These are phyloP conservation scores for Engraulis encrasicolus DNA, from an alignment of 2,113 vertebrate genomes.

Conservation along the genomic window DNA sequence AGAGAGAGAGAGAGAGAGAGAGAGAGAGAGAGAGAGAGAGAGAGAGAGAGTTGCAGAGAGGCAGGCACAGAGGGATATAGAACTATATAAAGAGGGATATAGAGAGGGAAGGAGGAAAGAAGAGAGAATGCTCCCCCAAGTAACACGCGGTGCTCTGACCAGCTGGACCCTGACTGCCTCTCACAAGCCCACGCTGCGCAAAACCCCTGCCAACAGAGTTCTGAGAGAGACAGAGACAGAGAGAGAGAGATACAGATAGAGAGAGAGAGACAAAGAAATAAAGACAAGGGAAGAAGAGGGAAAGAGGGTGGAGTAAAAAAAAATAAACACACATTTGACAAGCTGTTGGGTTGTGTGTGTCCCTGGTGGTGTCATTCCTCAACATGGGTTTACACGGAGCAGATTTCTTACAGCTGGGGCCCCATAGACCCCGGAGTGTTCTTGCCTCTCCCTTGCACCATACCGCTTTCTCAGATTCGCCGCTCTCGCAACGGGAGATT, in stretches of 20 bases:
- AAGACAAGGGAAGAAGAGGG: neutral
- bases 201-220: constrained; percentile 22
- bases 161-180: constrained; percentile 28
- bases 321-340: neutral
- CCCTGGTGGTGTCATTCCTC: neutral
- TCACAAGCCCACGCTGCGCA: constrained; percentile 23
- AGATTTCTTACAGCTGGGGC: neutral
- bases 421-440: neutral
- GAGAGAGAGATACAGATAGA: neutral
- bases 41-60: neutral
- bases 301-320: neutral
- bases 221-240: constrained; percentile 30
- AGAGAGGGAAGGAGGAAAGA: neutral
- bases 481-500: neutral
- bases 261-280: too few species aligned
- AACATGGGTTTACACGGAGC: neutral
- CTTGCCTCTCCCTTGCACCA: neutral
- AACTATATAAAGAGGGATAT: neutral
- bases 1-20: neutral
- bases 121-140: neutral
- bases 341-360: neutral
- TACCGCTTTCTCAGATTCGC: too few species aligned
- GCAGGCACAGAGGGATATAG: neutral
- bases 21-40: neutral
- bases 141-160: constrained; percentile 34